Evolutionary conservation across 2,797 vertebrate species (phyloP).

Genomic region (Cuculus canorus): DNA sequence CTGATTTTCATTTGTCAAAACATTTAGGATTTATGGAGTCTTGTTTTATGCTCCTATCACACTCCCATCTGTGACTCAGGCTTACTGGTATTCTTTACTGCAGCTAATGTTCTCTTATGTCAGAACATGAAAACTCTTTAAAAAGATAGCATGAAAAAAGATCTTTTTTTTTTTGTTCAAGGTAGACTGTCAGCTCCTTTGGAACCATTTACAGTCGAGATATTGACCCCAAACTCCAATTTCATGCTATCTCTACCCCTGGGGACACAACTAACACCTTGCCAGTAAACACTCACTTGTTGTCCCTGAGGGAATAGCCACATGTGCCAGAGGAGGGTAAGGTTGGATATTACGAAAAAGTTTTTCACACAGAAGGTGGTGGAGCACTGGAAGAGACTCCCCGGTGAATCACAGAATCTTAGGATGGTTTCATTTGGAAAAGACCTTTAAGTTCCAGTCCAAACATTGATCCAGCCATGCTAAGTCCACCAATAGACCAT

Average conservation of each 20-base stretch:
- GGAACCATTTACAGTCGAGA: neutral
- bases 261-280: neutral
- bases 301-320: no score
- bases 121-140: neutral
- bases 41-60: neutral
- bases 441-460: no score
- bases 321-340: no score
- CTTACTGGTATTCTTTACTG: neutral
- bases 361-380: no score
- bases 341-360: no score
- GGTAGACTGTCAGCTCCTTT: neutral
- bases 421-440: no score
- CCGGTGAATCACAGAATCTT: no score
- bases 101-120: neutral
- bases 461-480: no score
- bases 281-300: neutral
- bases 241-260: neutral
- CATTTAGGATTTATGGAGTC: neutral
- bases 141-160: neutral
- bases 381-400: no score
- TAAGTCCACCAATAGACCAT: no score
- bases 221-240: neutral
- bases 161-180: neutral
- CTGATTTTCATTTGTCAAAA: conserved; percentile 7
- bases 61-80: neutral